Base-by-base conservation (phyloP, 2,888 invertebrate genomes). In the Cartodere bifasciata region DNA sequence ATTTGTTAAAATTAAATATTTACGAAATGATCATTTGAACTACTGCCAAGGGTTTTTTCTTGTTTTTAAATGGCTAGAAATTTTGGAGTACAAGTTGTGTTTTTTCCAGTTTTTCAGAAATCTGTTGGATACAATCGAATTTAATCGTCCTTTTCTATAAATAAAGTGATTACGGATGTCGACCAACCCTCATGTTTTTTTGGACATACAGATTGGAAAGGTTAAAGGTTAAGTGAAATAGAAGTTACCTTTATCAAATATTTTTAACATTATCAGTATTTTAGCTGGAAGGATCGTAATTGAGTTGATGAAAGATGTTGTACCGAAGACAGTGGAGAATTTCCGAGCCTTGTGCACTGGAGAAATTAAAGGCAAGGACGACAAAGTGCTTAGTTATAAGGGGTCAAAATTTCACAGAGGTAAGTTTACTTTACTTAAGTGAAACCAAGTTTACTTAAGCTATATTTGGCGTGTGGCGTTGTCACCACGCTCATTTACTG, bases 291-390 rank as follows among this genome's bases (percentile, higher is more conserved):
- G 88, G 43, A 67, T 94, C 33, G 68, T 94, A 11, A 81, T 94
- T 52, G 86, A 92, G 60, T 64, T 95, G 33, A 82, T 78, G 55
- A 77, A 74, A 50, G 75, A 91, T 63, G 62, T 78, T 30, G 85
- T 83, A 36, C 92, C 94, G 13, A 78, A 70, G 53, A 86, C 91
- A 3, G 83, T 78, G 25, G 91, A 92, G 60, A 94, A 95, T 62
- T 94, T 94, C 56, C 68, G 90, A 42, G 77, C 79, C 2, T 61
- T 97, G 2, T 95, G 95, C 54, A 92, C 92, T 0, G 92, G 92
- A 3, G 90, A 94, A 59, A 77, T 70, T 40, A 90, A 91, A 2
- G 85, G 87, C 0, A 49, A 47, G 12, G 49, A 62, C 44, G 76
- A 76, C 3, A 81, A 79, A 50, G 76, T 76, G 3, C 64, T 97